These are phyloP conservation scores for Montipora capricornis DNA, from an alignment of 64 coral and sea anemone genomes.

Conservation along the genomic window DNA sequence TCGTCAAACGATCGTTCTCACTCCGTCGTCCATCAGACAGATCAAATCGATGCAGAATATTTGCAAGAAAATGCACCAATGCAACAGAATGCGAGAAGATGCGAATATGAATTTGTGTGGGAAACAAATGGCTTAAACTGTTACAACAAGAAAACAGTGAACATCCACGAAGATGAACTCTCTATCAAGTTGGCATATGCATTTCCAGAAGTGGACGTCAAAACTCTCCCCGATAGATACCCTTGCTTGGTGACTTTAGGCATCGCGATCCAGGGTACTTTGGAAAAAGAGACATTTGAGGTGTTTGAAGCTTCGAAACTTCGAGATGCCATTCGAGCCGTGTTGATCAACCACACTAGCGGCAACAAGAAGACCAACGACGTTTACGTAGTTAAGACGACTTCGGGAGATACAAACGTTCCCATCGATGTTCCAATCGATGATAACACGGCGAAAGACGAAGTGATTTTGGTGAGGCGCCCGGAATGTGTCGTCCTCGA, in stretches of 20 bases:
- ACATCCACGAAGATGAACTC: neutral
- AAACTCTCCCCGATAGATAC: neutral
- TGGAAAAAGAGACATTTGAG: neutral
- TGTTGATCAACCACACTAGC: neutral
- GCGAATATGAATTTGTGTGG: too few relatives aligned
- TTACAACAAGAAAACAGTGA: too few relatives aligned
- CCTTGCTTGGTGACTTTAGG: neutral
- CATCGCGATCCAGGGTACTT: neutral
- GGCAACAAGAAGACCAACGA: neutral
- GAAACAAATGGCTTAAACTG: too few relatives aligned
- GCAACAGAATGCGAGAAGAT: too few relatives aligned
- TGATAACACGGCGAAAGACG: neutral
- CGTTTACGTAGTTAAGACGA: neutral
- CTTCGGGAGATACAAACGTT: neutral
- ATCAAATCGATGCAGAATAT: too few relatives aligned
- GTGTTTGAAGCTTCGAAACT: neutral
- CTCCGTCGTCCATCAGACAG: too few relatives aligned
- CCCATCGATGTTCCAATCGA: neutral
- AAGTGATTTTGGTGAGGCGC: neutral
- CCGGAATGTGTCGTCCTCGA: neutral
- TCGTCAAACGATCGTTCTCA: too few relatives aligned
- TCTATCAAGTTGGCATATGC: neutral
- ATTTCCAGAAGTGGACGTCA: neutral
- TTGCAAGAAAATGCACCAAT: too few relatives aligned
- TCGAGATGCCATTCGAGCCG: neutral